These are phyloP conservation scores for Bostrychus sinensis DNA, from an alignment of 2,113 vertebrate species.

Conservation along the genomic window DNA sequence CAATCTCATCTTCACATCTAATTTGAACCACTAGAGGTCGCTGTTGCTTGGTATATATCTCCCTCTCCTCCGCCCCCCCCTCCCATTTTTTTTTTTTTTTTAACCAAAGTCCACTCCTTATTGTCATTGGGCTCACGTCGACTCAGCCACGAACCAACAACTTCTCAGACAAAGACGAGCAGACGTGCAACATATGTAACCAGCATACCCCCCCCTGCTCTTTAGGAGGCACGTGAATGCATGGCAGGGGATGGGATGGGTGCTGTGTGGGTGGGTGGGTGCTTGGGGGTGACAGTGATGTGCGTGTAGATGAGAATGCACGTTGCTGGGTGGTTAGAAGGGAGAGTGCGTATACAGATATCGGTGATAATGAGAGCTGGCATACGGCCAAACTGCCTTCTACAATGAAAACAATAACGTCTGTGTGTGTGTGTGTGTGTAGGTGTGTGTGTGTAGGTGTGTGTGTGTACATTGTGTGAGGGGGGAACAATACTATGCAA, in stretches of 20 bases:
- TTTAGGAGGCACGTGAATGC: constrained; percentile 64
- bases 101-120: constrained; percentile 69
- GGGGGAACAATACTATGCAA: too few species aligned
- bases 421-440: not conserved
- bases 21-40: constrained; percentile 75
- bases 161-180: constrained; percentile 82
- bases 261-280: constrained; percentile 20
- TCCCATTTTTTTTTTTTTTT: constrained; percentile 23
- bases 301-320: constrained; percentile 14
- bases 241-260: constrained; percentile 32
- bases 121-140: constrained; percentile 83
- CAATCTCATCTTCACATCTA: not conserved
- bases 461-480: constrained; percentile 33
- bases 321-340: constrained; percentile 31
- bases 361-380: constrained; percentile 78
- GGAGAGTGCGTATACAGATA: constrained; percentile 65
- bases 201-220: constrained; percentile 68
- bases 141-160: constrained; percentile 79
- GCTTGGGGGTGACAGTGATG: constrained; percentile 14
- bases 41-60: constrained; percentile 65
- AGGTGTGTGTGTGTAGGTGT: constrained; percentile 27
- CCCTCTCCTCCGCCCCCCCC: constrained; percentile 24
- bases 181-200: constrained; percentile 80
- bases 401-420: constrained; percentile 71
- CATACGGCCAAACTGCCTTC: constrained; percentile 69